Conservation (phyloP, 2,888 invertebrate genomes). For the Polydrusus pterygomalis region DNA sequence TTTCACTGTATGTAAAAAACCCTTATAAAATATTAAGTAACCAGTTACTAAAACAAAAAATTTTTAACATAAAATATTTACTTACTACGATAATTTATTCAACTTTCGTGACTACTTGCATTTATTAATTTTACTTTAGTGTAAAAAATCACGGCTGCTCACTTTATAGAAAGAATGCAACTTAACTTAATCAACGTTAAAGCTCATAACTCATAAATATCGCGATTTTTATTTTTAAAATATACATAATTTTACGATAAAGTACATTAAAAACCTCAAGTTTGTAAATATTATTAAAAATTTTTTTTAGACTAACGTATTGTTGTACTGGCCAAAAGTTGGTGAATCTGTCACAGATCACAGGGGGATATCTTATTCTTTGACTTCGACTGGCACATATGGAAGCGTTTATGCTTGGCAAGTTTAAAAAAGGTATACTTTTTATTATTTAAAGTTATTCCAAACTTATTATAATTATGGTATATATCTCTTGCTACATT, state of each 20-base stretch:
- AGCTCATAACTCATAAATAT: constrained; percentile 1
- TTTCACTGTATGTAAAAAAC: too few relatives aligned
- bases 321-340: too few relatives aligned
- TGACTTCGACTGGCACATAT: too few relatives aligned
- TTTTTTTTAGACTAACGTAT: too few relatives aligned
- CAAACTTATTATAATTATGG: constrained; percentile 22
- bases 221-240: constrained; percentile 3
- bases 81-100: constrained; percentile 10
- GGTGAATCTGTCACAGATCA: too few relatives aligned
- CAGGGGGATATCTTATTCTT: too few relatives aligned
- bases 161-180: not conserved
- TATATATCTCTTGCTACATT: constrained; percentile 29
- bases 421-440: too few relatives aligned
- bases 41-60: too few relatives aligned
- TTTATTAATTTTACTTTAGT: constrained; percentile 18
- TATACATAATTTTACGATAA: not conserved
- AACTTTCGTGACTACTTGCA: constrained; percentile 9
- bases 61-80: not conserved
- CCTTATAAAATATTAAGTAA: too few relatives aligned
- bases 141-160: constrained; percentile 1
- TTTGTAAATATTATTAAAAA: too few relatives aligned
- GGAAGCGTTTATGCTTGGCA: too few relatives aligned
- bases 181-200: not conserved
- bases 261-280: not conserved
- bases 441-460: not conserved